These are phyloP conservation scores for Ips typographus DNA, from an alignment of 1,140 invertebrate species.

Conservation along the genomic window DNA sequence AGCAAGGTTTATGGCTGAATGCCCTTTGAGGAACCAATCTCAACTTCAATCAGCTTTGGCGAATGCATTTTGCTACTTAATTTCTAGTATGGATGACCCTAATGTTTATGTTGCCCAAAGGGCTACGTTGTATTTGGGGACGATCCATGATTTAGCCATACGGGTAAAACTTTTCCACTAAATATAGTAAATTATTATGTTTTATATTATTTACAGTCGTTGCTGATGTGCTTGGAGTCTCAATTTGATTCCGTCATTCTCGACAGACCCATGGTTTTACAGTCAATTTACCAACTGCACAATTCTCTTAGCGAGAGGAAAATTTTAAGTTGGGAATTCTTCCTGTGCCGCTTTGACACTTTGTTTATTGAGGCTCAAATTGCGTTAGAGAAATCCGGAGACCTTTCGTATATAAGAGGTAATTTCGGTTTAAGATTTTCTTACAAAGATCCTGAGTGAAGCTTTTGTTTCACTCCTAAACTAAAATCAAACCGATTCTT, in stretches of 20 bases:
- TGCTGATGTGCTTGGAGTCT: conserved; percentile 84
- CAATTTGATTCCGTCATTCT: conserved; percentile 94
- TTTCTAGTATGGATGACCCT: conserved; percentile 94
- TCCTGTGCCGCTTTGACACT: conserved; percentile 94
- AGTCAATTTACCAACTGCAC: conserved; percentile 91
- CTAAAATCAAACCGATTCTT: neutral
- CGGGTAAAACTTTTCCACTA: conserved; percentile 54
- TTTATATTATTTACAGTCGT: conserved; percentile 59
- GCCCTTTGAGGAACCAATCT: conserved; percentile 79
- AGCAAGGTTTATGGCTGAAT: conserved; percentile 89
- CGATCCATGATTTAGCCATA: conserved; percentile 85
- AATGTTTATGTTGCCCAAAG: conserved; percentile 93
- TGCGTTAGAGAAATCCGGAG: conserved; percentile 78
- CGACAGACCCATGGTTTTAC: conserved; percentile 96
- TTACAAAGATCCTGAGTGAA: neutral
- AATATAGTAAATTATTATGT: neutral
- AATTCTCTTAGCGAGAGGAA: conserved; percentile 88
- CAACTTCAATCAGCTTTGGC: conserved; percentile 91
- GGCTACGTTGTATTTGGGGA: conserved; percentile 89
- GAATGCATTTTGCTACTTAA: conserved; percentile 95
- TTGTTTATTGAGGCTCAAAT: conserved; percentile 95
- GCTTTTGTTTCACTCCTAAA: no score
- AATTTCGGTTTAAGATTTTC: conserved; percentile 14
- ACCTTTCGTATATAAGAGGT: conserved; percentile 82
- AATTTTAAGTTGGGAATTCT: conserved; percentile 97